A percentile compares a stretch with the other conserved stretches of the same genome.
phyloP scores from a whole-genome alignment of 92 coral and sea anemone genomes.

The Heliopora coerulea region DNA sequence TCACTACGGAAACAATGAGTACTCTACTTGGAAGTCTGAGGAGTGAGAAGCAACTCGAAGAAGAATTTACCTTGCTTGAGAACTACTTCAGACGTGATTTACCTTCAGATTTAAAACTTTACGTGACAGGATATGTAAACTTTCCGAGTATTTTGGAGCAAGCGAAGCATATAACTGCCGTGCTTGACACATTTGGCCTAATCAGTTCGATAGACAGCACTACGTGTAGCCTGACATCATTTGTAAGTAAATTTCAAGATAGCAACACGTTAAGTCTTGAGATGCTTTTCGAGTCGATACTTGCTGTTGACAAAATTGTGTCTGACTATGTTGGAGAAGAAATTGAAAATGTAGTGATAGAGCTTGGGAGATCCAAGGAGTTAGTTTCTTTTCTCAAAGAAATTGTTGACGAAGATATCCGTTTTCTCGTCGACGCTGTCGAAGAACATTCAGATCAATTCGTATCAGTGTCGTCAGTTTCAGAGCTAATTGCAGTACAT shows the following conservation, averaged over 20 bases:
- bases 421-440: slow-evolving; percentile 86
- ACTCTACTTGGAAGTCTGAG: slow-evolving; percentile 44
- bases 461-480: slow-evolving; percentile 85
- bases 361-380: slow-evolving; percentile 66
- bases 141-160: slow-evolving; percentile 51
- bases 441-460: slow-evolving; percentile 97
- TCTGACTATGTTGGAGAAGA: slow-evolving; percentile 48
- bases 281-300: slow-evolving; percentile 39
- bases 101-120: slow-evolving; percentile 15
- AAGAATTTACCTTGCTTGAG: slow-evolving; percentile 55
- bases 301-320: slow-evolving; percentile 44
- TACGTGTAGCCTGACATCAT: slow-evolving; percentile 20
- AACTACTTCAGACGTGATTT: slow-evolving; percentile 15
- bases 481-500: slow-evolving; percentile 90
- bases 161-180: slow-evolving; percentile 46
- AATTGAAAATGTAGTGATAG: slow-evolving; percentile 54
- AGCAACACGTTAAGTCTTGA: slow-evolving; percentile 10
- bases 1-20: slow-evolving; percentile 41
- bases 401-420: slow-evolving; percentile 87
- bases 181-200: slow-evolving; percentile 60
- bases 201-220: slow-evolving; percentile 6
- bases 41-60: slow-evolving; percentile 37
- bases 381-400: slow-evolving; percentile 64
- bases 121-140: slow-evolving; percentile 43
- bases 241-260: slow-evolving; percentile 4